phyloP scores from a whole-genome alignment of 2,113 vertebrate species.

The Anthoscopus minutus region DNA sequence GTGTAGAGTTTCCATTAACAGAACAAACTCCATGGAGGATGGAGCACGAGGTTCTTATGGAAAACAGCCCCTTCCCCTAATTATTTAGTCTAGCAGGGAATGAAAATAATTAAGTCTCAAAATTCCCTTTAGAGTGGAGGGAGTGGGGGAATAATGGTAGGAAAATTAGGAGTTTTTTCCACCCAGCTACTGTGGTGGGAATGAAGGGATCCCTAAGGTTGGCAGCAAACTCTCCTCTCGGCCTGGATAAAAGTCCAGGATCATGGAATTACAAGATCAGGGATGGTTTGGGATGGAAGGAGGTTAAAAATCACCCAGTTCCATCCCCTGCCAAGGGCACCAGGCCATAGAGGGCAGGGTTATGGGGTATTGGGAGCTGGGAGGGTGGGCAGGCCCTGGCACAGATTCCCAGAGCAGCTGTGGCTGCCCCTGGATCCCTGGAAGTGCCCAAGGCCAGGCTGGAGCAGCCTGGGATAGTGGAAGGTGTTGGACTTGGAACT shows the following conservation, averaged over 20 bases:
- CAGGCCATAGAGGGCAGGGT: background rate
- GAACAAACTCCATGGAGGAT: conserved; percentile 22
- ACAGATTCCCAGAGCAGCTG: background rate
- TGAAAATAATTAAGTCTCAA: conserved; percentile 65
- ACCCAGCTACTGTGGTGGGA: background rate
- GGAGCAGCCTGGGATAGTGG: fast-evolving
- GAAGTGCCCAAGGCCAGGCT: fast-evolving
- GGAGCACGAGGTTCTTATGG: conserved; percentile 43
- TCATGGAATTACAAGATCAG: background rate
- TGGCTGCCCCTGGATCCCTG: background rate
- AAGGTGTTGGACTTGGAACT: background rate
- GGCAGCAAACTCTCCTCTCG: background rate
- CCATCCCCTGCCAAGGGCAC: background rate
- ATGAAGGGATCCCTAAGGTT: background rate
- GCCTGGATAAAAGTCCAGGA: background rate
- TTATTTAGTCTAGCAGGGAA: conserved; percentile 69
- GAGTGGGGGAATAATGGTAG: background rate
- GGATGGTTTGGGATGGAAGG: background rate
- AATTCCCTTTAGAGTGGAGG: conserved; percentile 18
- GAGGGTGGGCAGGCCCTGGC: background rate
- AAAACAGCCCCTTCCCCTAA: conserved; percentile 62
- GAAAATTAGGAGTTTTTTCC: background rate
- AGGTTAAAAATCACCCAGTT: background rate
- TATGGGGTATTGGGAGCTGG: background rate
- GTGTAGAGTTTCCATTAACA: conserved; percentile 60